Evolutionary conservation across 2,888 invertebrate species (phyloP).

Genomic region (Actias luna): DNA sequence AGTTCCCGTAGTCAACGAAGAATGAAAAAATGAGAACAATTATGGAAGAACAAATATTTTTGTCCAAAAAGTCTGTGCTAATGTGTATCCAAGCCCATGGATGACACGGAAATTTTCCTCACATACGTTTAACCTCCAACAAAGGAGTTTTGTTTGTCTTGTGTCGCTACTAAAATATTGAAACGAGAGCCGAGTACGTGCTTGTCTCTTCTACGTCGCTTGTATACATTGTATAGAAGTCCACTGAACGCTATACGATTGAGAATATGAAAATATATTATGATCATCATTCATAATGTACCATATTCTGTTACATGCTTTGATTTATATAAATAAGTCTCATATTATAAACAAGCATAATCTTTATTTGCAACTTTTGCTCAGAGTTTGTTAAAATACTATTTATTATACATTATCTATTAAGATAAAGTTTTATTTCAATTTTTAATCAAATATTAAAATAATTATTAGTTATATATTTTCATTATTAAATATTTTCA

Average conservation of each 20-base stretch:
- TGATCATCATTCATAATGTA: neutral
- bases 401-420: neutral
- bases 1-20: too few relatives aligned
- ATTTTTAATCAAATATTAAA: too few relatives aligned
- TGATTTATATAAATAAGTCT: neutral
- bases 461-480: neutral
- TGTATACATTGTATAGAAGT: conserved; percentile 32
- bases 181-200: conserved; percentile 69
- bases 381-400: neutral
- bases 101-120: conserved; percentile 79
- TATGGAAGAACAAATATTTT: conserved; percentile 77
- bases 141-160: conserved; percentile 76
- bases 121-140: conserved; percentile 78
- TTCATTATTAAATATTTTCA: too few relatives aligned
- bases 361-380: neutral
- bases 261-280: neutral
- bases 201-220: conserved; percentile 57
- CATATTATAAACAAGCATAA: neutral
- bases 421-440: too few relatives aligned
- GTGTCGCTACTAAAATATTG: conserved; percentile 81
- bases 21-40: too few relatives aligned
- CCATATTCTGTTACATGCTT: neutral
- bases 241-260: conserved; percentile 38
- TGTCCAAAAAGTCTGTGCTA: conserved; percentile 62
- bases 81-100: conserved; percentile 73